Evolutionary conservation across 2,888 invertebrate species (phyloP).

Genomic region (Aleiodes alternator): DNA sequence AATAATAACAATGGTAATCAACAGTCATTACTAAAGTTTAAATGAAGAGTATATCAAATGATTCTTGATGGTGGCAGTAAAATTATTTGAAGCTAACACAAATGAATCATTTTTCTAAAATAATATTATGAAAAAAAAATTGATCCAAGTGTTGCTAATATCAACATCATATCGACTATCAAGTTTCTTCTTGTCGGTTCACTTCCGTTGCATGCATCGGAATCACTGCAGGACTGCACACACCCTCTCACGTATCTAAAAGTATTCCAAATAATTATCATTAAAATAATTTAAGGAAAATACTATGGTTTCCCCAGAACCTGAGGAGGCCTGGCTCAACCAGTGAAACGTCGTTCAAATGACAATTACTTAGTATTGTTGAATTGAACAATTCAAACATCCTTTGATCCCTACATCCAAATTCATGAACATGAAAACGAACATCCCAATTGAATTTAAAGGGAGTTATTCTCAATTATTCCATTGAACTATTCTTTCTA

Average conservation of each 20-base stretch:
- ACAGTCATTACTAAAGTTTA: background rate
- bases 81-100: background rate
- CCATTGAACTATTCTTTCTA: too few species aligned
- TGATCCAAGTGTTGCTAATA: conserved; percentile 20
- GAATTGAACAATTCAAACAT: too few species aligned
- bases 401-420: too few species aligned
- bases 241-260: conserved; percentile 92
- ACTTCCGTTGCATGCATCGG: conserved; percentile 88
- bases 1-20: too few species aligned
- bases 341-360: too few species aligned
- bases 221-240: conserved; percentile 95
- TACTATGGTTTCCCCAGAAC: too few species aligned
- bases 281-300: background rate
- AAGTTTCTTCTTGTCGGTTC: background rate
- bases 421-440: too few species aligned
- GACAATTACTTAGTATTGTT: too few species aligned
- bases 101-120: background rate
- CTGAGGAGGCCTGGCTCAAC: too few species aligned
- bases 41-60: background rate
- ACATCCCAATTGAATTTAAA: too few species aligned
- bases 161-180: conserved; percentile 6
- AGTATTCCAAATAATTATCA: conserved; percentile 30
- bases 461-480: background rate
- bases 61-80: conserved; percentile 23
- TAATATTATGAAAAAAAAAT: background rate